Conservation (phyloP, 2,888 invertebrate species). For the Keiferia lycopersicella region DNA sequence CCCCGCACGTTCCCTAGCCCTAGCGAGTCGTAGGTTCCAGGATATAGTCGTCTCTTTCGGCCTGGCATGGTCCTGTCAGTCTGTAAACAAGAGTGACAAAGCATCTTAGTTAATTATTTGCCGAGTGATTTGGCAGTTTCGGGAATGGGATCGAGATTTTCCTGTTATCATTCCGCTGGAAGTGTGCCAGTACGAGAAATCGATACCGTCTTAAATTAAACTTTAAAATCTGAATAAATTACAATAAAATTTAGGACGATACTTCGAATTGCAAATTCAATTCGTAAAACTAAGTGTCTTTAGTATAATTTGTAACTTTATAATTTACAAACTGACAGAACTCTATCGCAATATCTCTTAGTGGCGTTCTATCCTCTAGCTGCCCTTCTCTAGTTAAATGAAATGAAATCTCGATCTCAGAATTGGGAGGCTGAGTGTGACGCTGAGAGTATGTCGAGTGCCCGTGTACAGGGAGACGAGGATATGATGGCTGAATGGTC, state of each 20-base stretch:
- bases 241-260: not conserved
- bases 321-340: conserved; percentile 17
- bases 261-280: not conserved
- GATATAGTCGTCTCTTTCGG: conserved; percentile 3
- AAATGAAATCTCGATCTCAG: conserved; percentile 77
- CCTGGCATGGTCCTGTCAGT: conserved; percentile 22
- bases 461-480: conserved; percentile 83
- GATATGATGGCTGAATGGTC: conserved; percentile 83
- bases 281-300: conserved; percentile 8
- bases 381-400: conserved; percentile 67
- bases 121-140: conserved; percentile 2
- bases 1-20: conserved; percentile 57
- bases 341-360: conserved; percentile 40
- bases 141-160: not conserved
- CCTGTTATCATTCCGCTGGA: conserved; percentile 4
- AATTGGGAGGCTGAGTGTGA: conserved; percentile 80
- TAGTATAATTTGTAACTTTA: not conserved
- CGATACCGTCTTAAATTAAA: conserved; percentile 5
- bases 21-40: conserved; percentile 26
- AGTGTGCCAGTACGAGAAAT: conserved; percentile 5
- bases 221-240: not conserved
- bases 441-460: conserved; percentile 81
- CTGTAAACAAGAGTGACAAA: conserved; percentile 14
- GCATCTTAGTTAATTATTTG: not conserved
- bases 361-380: conserved; percentile 44